Evolutionary conservation across 2,797 vertebrate species (phyloP).

Genomic region (Pangasius krempfi): DNA sequence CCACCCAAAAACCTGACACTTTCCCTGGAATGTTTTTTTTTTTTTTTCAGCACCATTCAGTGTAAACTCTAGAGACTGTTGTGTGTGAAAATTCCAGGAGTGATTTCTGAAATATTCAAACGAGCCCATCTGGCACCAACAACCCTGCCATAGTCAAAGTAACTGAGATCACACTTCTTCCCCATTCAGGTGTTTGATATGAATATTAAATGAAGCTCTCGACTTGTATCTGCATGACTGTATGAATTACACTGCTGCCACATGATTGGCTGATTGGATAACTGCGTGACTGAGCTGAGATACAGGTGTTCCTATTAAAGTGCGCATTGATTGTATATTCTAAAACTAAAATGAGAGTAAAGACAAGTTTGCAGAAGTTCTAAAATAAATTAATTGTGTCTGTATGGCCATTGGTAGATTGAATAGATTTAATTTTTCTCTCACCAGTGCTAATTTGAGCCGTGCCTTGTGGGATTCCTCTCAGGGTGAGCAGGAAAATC

Average conservation of each 20-base stretch:
- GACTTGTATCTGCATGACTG: neutral
- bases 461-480: slow-evolving; percentile 29
- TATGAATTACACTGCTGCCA: neutral
- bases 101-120: neutral
- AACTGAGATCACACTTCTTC: neutral
- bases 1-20: neutral
- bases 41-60: neutral
- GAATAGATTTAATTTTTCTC: neutral
- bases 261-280: neutral
- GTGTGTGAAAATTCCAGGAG: neutral
- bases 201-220: neutral
- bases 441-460: slow-evolving; percentile 48
- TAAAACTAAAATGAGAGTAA: neutral
- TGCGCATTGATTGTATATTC: neutral
- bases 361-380: neutral
- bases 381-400: neutral
- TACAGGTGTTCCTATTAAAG: neutral
- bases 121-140: neutral
- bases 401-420: neutral
- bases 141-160: neutral
- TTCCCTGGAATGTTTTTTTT: neutral
- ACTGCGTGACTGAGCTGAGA: neutral
- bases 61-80: neutral
- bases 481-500: slow-evolving; percentile 37
- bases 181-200: neutral